phyloP scores from a whole-genome alignment of 2,888 invertebrate genomes.

The Drosophila fulvimacula region DNA sequence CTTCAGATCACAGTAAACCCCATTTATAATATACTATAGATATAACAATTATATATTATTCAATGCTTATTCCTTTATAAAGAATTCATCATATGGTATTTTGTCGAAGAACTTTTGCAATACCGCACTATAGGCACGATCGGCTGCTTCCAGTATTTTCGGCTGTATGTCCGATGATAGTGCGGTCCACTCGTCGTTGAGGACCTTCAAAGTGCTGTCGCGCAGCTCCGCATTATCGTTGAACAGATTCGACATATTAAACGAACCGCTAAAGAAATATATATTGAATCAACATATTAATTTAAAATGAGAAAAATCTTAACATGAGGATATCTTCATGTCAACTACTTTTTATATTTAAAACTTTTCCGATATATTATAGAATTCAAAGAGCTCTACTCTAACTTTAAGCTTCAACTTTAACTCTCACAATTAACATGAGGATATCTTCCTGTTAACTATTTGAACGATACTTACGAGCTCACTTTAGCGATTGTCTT shows the following conservation, averaged over 20 bases:
- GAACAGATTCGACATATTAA: slow-evolving; percentile 72
- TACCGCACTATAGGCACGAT: slow-evolving; percentile 8
- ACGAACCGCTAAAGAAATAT: slow-evolving; percentile 54
- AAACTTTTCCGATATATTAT: too few species aligned
- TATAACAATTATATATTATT: neutral
- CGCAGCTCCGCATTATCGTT: slow-evolving; percentile 63
- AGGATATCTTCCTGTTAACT: neutral
- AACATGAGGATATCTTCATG: neutral
- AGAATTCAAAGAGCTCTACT: too few species aligned
- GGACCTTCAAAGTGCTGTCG: slow-evolving; percentile 67
- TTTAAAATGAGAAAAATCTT: too few species aligned
- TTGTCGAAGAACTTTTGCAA: slow-evolving; percentile 48
- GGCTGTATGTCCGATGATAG: slow-evolving; percentile 69
- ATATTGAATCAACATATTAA: too few species aligned
- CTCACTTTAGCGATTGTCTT: slow-evolving; percentile 48
- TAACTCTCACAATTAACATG: neutral
- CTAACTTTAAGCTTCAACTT: neutral
- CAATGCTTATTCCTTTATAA: slow-evolving; percentile 19
- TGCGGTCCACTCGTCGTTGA: slow-evolving; percentile 69
- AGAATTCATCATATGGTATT: slow-evolving; percentile 69
- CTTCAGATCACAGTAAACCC: neutral
- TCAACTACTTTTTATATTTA: too few species aligned
- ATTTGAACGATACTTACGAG: slow-evolving; percentile 49
- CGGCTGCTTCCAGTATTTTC: slow-evolving; percentile 47
- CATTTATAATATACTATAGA: neutral